Conservation (phyloP, 2,888 invertebrate genomes). For the Prosapia bicincta region DNA sequence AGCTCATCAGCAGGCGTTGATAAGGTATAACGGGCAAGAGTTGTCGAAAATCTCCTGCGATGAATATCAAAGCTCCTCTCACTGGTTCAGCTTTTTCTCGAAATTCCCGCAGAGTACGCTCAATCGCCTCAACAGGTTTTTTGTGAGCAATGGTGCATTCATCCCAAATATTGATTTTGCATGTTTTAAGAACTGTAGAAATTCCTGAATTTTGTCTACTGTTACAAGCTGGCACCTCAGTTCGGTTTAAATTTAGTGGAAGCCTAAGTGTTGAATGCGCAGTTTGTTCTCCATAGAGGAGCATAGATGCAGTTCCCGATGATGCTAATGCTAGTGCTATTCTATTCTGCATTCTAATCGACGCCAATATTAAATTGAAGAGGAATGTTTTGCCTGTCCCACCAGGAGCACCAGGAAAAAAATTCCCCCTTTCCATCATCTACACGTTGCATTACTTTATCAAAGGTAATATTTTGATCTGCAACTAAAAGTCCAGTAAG, state of each 20-base stretch:
- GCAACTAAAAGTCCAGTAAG: too few relatives aligned
- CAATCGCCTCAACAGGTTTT: constrained; percentile 39
- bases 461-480: too few relatives aligned
- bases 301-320: constrained; percentile 38
- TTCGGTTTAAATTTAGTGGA: too few relatives aligned
- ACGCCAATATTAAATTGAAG: constrained; percentile 36
- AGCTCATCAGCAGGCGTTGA: constrained; percentile 32
- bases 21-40: constrained; percentile 34
- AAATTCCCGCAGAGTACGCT: constrained; percentile 39
- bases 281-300: constrained; percentile 39
- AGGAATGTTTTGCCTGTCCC: constrained; percentile 30
- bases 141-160: constrained; percentile 42
- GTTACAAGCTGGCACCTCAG: too few relatives aligned
- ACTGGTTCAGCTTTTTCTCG: constrained; percentile 33
- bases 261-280: constrained; percentile 42
- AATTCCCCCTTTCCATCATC: constrained; percentile 8
- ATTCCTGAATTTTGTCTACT: constrained; percentile 39
- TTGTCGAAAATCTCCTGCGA: constrained; percentile 34
- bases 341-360: constrained; percentile 36
- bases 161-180: too few relatives aligned
- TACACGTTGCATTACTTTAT: too few relatives aligned
- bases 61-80: constrained; percentile 34
- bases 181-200: constrained; percentile 36
- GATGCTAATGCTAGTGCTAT: constrained; percentile 40
- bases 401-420: constrained; percentile 5